phyloP scores from a whole-genome alignment of 1,140 invertebrate genomes.

The Apocrypta bakeri region DNA sequence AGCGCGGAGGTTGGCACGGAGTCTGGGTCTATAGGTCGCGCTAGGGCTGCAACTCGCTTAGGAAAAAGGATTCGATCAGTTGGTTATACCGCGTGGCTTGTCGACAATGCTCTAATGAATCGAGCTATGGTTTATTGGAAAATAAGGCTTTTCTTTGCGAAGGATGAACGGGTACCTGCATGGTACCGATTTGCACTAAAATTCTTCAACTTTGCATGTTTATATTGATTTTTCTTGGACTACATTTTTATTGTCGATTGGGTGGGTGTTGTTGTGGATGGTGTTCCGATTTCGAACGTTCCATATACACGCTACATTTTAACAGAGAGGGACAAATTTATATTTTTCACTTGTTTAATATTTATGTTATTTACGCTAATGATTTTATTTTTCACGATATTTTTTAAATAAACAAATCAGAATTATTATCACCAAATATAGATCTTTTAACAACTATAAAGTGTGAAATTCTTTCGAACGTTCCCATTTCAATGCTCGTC shows the following conservation, averaged over 20 bases:
- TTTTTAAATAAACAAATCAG: no score
- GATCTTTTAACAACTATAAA: no score
- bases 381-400: background rate
- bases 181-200: no score
- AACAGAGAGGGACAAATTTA: background rate
- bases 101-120: background rate
- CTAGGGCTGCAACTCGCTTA: background rate
- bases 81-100: background rate
- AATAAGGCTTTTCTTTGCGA: background rate
- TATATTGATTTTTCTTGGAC: background rate
- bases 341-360: background rate
- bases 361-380: background rate
- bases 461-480: no score
- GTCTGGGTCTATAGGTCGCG: slow-evolving; percentile 11
- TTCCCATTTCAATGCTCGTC: no score
- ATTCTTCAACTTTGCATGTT: background rate
- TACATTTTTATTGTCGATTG: background rate
- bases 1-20: background rate
- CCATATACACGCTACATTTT: background rate
- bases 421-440: no score
- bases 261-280: no score
- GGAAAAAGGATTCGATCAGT: background rate
- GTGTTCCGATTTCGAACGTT: background rate
- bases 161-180: no score
- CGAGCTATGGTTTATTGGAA: background rate